Conservation (phyloP, 2,888 invertebrate species). For the Chymomyza procnemis region DNA sequence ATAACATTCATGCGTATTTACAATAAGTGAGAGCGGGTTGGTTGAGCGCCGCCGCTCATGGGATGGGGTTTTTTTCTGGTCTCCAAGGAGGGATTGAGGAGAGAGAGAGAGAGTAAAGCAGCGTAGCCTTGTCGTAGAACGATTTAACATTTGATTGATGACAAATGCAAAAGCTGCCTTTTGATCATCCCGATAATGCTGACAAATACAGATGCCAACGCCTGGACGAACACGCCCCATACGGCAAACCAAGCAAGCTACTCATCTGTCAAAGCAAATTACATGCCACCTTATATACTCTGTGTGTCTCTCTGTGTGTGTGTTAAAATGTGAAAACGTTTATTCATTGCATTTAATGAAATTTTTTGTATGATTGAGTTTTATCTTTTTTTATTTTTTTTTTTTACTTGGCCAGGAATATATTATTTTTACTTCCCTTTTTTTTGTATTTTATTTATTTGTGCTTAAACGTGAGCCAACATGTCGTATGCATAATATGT, state of each 20-base stretch:
- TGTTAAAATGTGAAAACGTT: slow-evolving; percentile 37
- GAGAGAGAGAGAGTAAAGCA: slow-evolving; percentile 58
- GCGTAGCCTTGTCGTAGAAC: slow-evolving; percentile 44
- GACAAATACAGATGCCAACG: slow-evolving; percentile 42
- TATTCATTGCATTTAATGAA: slow-evolving; percentile 59
- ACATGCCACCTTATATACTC: background rate
- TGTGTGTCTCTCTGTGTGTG: background rate
- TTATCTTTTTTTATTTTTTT: slow-evolving; percentile 8
- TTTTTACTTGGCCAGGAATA: no score
- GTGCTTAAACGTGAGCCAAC: background rate
- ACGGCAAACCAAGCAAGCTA: background rate
- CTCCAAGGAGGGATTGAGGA: slow-evolving; percentile 19
- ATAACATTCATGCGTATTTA: background rate
- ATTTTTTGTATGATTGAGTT: slow-evolving; percentile 46
- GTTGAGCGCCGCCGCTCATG: slow-evolving; percentile 28
- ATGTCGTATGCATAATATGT: slow-evolving; percentile 48
- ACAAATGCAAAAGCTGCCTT: slow-evolving; percentile 64
- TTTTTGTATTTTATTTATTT: background rate
- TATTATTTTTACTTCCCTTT: background rate
- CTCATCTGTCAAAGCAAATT: background rate
- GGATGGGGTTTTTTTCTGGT: slow-evolving; percentile 39
- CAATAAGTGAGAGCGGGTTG: background rate
- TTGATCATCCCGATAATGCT: slow-evolving; percentile 61
- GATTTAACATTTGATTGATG: slow-evolving; percentile 78
- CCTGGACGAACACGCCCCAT: slow-evolving; percentile 1